Conservation (phyloP, 37 sponge, comb jelly and placozoan species). For the Hormiphora californensis region DNA sequence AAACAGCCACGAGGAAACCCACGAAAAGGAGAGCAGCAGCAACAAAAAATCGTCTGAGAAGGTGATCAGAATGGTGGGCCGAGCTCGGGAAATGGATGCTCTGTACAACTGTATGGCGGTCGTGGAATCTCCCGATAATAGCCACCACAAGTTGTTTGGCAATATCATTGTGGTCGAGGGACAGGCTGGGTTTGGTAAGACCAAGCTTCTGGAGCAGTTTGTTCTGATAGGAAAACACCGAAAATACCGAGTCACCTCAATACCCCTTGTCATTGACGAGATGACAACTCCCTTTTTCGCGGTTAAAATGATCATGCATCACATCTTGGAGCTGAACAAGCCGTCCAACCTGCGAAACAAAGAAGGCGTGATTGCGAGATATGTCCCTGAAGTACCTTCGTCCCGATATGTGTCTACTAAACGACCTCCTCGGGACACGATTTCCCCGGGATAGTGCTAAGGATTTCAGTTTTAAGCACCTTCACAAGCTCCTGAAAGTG, state of each 20-base stretch:
- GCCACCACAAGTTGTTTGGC: not conserved
- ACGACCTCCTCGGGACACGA: constrained; percentile 16
- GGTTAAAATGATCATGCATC: constrained; percentile 29
- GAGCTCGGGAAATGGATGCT: constrained; percentile 44
- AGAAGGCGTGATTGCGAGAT: constrained; percentile 35
- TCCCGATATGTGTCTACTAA: constrained; percentile 29
- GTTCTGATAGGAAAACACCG: not conserved
- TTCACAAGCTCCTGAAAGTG: constrained; percentile 29
- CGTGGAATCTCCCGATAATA: not conserved
- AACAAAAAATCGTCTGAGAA: not conserved
- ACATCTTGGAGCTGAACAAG: constrained; percentile 5
- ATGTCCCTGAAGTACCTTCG: constrained; percentile 33
- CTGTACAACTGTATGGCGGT: constrained; percentile 9
- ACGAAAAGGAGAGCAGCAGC: not conserved
- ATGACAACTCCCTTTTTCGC: constrained; percentile 49
- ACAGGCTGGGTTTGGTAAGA: constrained; percentile 47
- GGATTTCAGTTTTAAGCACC: constrained; percentile 15
- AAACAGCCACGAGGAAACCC: not conserved
- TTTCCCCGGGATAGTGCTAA: not conserved
- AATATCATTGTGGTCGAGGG: constrained; percentile 19
- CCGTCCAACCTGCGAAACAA: not conserved
- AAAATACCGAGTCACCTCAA: not conserved
- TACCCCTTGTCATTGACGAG: constrained; percentile 21
- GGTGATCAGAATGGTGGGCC: not conserved
- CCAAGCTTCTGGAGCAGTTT: constrained; percentile 5